Conservation (phyloP, 2,888 invertebrate genomes). For the Drosophila maculinotata region DNA sequence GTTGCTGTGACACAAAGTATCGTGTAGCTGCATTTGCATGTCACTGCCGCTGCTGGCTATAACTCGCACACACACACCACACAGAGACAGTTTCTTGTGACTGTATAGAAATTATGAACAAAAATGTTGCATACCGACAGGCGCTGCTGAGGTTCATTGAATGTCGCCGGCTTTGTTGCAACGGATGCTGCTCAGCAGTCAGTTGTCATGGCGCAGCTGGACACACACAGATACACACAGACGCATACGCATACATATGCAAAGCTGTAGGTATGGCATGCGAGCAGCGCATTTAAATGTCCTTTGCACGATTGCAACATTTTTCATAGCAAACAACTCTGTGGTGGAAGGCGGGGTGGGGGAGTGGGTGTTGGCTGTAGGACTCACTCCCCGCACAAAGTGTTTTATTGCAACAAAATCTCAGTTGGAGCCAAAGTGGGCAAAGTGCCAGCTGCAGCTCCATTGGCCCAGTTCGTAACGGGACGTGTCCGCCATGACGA, state of each 20-base stretch:
- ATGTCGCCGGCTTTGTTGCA: conserved; percentile 51
- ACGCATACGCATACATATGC: conserved; percentile 10
- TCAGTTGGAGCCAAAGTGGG: conserved; percentile 70
- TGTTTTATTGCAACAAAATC: conserved; percentile 76
- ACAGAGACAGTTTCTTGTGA: conserved; percentile 8
- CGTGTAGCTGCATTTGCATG: conserved; percentile 71
- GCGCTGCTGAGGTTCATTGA: conserved; percentile 68
- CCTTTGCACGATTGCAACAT: conserved; percentile 73
- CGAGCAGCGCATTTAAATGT: conserved; percentile 66
- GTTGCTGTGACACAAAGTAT: conserved; percentile 75
- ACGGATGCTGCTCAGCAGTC: conserved; percentile 51
- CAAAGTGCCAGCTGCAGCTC: conserved; percentile 65
- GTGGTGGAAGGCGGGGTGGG: conserved; percentile 1
- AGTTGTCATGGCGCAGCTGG: conserved; percentile 68
- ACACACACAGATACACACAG: conserved; percentile 16
- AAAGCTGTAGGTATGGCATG: conserved; percentile 41
- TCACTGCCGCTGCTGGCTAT: conserved; percentile 40
- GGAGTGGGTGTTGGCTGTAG: conserved; percentile 1
- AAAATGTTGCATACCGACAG: conserved; percentile 59
- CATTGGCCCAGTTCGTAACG: conserved; percentile 62
- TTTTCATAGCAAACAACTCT: conserved; percentile 64
- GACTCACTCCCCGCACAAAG: conserved; percentile 41
- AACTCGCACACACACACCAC: conserved; percentile 22
- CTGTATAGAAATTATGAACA: conserved; percentile 71
- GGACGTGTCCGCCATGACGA: conserved; percentile 56